A percentile compares a stretch with the other conserved stretches of the same genome.
Conservation (phyloP, 2,113 vertebrate species). For the Corythornis madagascariensis region DNA sequence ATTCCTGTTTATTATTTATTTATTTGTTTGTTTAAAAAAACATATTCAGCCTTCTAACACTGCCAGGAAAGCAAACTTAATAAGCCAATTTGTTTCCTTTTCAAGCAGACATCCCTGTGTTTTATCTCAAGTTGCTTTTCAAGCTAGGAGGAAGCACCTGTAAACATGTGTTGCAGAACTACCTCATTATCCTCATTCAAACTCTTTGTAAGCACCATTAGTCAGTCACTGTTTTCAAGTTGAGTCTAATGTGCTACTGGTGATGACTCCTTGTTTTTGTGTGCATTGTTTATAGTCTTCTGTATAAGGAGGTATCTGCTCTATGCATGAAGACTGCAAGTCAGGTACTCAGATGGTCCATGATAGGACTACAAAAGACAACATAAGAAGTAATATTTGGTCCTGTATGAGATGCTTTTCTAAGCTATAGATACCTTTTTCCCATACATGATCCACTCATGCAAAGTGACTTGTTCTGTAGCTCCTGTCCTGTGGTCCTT, state of each 20-base stretch:
- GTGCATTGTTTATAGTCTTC: not conserved
- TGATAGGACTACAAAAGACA: not conserved
- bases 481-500: not conserved
- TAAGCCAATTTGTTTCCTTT: constrained; percentile 63
- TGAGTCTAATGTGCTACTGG: not conserved
- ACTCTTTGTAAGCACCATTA: not conserved
- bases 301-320: not conserved
- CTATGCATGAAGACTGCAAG: not conserved
- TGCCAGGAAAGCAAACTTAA: constrained; percentile 39
- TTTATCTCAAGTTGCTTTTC: constrained; percentile 55
- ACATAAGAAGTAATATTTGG: not conserved
- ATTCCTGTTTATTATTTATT: not conserved
- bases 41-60: not conserved
- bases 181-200: constrained; percentile 50
- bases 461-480: not conserved
- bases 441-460: not conserved
- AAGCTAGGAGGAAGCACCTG: constrained; percentile 40
- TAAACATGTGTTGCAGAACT: constrained; percentile 28
- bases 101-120: constrained; percentile 35
- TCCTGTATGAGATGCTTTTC: not conserved
- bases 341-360: not conserved
- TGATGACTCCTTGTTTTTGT: not conserved
- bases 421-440: not conserved
- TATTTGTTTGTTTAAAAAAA: not conserved
- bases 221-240: not conserved